These are phyloP conservation scores for Palythoa grandis DNA, from an alignment of 92 coral and sea anemone species.

Conservation along the genomic window DNA sequence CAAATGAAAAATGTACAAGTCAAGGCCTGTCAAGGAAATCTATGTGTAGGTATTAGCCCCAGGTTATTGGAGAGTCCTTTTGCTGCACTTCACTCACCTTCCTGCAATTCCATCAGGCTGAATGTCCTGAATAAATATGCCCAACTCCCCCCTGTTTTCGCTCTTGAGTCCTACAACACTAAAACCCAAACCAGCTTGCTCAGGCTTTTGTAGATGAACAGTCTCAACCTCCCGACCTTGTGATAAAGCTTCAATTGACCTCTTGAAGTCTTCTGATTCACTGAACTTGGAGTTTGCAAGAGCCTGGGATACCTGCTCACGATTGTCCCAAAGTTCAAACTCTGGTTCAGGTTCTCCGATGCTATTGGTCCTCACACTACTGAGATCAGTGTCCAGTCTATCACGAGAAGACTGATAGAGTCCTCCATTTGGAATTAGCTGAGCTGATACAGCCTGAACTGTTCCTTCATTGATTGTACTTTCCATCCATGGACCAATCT, in stretches of 20 bases:
- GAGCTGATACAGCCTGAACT: not conserved
- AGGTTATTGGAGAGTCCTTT: too few relatives aligned
- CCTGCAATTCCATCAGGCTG: conserved; percentile 94
- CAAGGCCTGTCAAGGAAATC: too few relatives aligned
- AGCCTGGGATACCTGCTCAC: conserved; percentile 64
- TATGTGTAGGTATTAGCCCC: too few relatives aligned
- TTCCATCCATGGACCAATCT: conserved; percentile 51
- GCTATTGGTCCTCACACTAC: not conserved
- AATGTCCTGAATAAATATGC: conserved; percentile 97
- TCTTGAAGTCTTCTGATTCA: conserved; percentile 67
- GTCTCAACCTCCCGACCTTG: conserved; percentile 94
- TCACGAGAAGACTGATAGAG: conserved; percentile 1
- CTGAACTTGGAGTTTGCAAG: conserved; percentile 67
- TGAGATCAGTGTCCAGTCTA: conserved; percentile 38
- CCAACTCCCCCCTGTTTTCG: conserved; percentile 96
- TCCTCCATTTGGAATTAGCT: conserved; percentile 29
- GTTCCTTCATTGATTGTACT: conserved; percentile 56
- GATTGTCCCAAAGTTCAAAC: conserved; percentile 64
- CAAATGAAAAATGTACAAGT: too few relatives aligned
- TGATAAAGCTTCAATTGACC: conserved; percentile 81
- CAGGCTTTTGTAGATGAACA: conserved; percentile 92
- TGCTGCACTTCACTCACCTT: conserved; percentile 51
- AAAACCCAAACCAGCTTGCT: conserved; percentile 91
- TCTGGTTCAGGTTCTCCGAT: conserved; percentile 43
- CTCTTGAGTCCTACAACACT: conserved; percentile 99